These are phyloP conservation scores for Corythaeola cristata DNA, from an alignment of 2,113 vertebrate species.

Conservation along the genomic window DNA sequence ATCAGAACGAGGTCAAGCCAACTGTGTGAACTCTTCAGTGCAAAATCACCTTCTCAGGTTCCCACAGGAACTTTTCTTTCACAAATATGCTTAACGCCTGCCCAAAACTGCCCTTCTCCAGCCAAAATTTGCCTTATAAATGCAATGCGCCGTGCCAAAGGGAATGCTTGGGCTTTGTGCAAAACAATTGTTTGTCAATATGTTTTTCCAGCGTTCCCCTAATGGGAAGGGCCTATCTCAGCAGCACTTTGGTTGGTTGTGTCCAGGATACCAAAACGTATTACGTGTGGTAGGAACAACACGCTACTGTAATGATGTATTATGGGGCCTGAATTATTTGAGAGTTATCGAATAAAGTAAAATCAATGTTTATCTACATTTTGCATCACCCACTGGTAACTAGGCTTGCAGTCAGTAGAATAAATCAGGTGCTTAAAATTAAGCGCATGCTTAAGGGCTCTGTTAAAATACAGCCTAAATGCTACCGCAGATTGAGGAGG, in stretches of 20 bases:
- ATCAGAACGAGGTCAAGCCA: neutral
- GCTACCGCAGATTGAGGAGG: neutral
- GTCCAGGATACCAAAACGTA: neutral
- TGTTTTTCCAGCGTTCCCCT: neutral
- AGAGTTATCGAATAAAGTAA: neutral
- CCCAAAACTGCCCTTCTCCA: neutral
- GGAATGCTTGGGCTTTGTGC: neutral
- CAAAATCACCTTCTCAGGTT: neutral
- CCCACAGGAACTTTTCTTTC: neutral
- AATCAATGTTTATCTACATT: neutral
- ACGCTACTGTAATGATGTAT: neutral
- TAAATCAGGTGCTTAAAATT: neutral
- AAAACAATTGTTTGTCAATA: neutral
- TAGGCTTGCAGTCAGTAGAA: neutral
- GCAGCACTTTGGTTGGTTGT: neutral
- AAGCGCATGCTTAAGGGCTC: neutral
- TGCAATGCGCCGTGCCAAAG: neutral
- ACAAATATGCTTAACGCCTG: neutral
- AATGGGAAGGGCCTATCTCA: neutral
- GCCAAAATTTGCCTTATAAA: neutral
- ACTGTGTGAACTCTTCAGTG: neutral
- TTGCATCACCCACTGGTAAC: neutral
- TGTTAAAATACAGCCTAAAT: neutral
- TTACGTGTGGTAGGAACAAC: neutral
- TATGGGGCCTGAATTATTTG: neutral